These are phyloP conservation scores for Diploptera punctata DNA, from an alignment of 2,888 invertebrate genomes.

Conservation along the genomic window DNA sequence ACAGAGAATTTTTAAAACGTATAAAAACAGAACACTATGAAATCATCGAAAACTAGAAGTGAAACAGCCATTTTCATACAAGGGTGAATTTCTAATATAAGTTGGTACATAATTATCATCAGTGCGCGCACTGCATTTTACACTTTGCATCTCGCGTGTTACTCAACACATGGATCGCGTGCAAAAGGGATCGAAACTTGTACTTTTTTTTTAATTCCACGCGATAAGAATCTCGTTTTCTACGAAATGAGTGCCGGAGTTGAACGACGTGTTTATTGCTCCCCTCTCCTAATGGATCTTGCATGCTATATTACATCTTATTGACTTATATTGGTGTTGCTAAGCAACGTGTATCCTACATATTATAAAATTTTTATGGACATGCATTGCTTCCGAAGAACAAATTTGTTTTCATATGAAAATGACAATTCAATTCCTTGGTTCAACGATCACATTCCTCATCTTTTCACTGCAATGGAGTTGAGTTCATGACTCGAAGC, in stretches of 20 bases:
- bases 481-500: too few species aligned
- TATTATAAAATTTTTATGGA: too few species aligned
- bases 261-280: slow-evolving; percentile 29
- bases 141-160: slow-evolving; percentile 28
- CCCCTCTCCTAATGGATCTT: slow-evolving; percentile 28
- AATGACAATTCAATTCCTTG: too few species aligned
- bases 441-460: too few species aligned
- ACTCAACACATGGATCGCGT: slow-evolving; percentile 35
- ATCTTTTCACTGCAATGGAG: too few species aligned
- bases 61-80: neutral
- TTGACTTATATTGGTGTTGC: slow-evolving; percentile 28
- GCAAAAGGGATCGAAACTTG: slow-evolving; percentile 18
- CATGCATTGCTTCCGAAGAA: too few species aligned
- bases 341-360: too few species aligned
- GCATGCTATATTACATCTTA: slow-evolving; percentile 35
- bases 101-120: slow-evolving; percentile 12
- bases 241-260: slow-evolving; percentile 31
- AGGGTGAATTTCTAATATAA: slow-evolving; percentile 1
- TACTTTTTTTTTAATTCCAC: slow-evolving; percentile 34
- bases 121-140: neutral
- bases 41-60: slow-evolving; percentile 20
- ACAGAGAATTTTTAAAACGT: neutral
- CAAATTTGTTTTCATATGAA: too few species aligned
- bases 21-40: slow-evolving; percentile 5
- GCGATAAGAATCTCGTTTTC: slow-evolving; percentile 38